These are phyloP conservation scores for Zeugodacus cucurbitae DNA, from an alignment of 1,140 invertebrate genomes.

Conservation along the genomic window DNA sequence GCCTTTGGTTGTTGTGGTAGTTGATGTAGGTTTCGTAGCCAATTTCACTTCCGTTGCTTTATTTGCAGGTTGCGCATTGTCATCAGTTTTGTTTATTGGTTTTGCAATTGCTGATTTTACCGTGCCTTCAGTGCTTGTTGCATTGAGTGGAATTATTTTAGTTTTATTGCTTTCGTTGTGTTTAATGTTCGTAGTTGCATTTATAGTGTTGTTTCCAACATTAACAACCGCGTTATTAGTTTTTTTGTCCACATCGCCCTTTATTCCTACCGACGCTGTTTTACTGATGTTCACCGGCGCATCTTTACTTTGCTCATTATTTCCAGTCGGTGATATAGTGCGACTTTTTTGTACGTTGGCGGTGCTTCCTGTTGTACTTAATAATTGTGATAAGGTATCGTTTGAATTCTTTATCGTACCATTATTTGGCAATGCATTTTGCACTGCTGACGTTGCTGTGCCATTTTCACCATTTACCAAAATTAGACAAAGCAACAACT, in stretches of 20 bases:
- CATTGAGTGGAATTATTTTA: not conserved
- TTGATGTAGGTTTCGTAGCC: constrained; percentile 36
- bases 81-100: not conserved
- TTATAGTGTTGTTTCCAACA: not conserved
- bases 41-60: not conserved
- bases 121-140: not conserved
- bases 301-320: not conserved
- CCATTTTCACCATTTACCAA: not conserved
- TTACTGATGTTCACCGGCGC: not conserved
- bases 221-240: not conserved
- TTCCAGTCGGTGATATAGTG: not conserved
- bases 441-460: not conserved
- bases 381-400: not conserved
- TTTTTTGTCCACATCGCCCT: not conserved
- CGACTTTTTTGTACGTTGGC: not conserved
- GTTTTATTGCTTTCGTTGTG: too few species aligned
- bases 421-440: constrained; percentile 22
- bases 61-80: not conserved
- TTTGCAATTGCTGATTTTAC: not conserved
- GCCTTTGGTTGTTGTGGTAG: constrained; percentile 44
- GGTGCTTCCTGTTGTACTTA: not conserved
- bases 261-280: not conserved
- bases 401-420: not conserved
- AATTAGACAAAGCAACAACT: not conserved
- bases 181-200: not conserved